A percentile compares a stretch with the other conserved stretches of the same genome.
Conservation (phyloP, 2,888 invertebrate genomes). For the Marronus borbonicus region DNA sequence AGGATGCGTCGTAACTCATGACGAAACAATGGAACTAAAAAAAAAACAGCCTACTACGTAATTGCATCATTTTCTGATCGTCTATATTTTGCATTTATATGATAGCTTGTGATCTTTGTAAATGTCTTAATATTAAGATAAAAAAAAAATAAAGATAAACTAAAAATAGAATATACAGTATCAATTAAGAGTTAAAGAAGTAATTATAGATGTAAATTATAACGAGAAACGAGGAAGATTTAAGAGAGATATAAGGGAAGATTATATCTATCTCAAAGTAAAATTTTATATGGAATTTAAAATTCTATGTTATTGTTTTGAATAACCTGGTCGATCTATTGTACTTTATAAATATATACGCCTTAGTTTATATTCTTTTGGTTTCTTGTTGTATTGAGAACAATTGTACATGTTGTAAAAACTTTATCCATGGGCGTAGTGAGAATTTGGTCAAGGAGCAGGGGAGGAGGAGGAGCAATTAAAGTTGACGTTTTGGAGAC, state of each 20-base stretch:
- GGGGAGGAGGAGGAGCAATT: no score
- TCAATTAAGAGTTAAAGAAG: constrained; percentile 1
- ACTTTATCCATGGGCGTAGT: no score
- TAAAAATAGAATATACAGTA: constrained; percentile 14
- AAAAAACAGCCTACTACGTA: neutral
- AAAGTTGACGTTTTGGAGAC: no score
- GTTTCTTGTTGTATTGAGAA: no score
- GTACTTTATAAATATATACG: neutral
- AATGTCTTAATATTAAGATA: constrained; percentile 31
- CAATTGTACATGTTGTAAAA: no score
- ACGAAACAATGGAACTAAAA: neutral
- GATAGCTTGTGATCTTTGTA: constrained; percentile 43
- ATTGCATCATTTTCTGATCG: constrained; percentile 1
- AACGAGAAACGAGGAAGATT: neutral
- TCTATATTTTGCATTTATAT: constrained; percentile 32
- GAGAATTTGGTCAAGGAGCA: no score
- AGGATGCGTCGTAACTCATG: neutral
- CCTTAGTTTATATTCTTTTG: constrained; percentile 6
- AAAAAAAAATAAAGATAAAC: neutral
- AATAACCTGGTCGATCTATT: neutral
- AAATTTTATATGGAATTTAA: constrained; percentile 42
- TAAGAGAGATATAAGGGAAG: no score
- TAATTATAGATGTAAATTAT: constrained; percentile 42
- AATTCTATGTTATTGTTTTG: constrained; percentile 19
- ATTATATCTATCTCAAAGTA: neutral